Evolutionary conservation across 2,888 invertebrate species (phyloP).

Genomic region (Drosophila nr. perissopoda): DNA sequence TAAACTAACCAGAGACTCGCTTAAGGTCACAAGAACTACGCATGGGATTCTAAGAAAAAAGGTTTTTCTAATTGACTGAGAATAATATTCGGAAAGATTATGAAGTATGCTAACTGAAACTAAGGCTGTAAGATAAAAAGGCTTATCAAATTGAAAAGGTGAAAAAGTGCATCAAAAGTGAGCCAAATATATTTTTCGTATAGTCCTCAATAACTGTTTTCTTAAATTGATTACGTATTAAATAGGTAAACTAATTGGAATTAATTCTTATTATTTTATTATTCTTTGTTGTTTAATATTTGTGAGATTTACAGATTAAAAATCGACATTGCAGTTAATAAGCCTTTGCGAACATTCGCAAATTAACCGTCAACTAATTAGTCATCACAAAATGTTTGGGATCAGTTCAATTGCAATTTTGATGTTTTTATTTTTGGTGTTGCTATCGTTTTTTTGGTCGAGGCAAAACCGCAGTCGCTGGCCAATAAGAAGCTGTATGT

Average conservation of each 20-base stretch:
- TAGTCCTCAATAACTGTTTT: not conserved
- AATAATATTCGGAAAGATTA: not conserved
- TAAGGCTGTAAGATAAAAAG: not conserved
- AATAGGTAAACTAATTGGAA: not conserved
- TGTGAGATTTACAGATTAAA: not conserved
- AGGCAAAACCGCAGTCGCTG: constrained; percentile 27
- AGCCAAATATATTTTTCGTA: not conserved
- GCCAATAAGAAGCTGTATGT: constrained; percentile 38
- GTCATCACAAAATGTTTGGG: constrained; percentile 18
- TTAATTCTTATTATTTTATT: not conserved
- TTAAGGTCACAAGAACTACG: not conserved
- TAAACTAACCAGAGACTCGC: not conserved
- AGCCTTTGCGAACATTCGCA: not conserved
- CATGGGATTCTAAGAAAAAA: not conserved
- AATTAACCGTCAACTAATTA: constrained; percentile 35
- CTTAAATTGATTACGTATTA: not conserved
- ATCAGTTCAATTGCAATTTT: constrained; percentile 9
- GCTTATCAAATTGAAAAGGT: not conserved
- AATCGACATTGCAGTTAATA: not conserved
- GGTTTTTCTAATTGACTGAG: not conserved
- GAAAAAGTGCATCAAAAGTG: not conserved
- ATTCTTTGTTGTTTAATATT: not conserved
- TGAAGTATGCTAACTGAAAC: not conserved
- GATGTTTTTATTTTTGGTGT: not conserved
- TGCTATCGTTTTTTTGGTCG: constrained; percentile 8